Base-by-base conservation (phyloP, 2,888 invertebrate species). In the Tenthredo distinguenda region DNA sequence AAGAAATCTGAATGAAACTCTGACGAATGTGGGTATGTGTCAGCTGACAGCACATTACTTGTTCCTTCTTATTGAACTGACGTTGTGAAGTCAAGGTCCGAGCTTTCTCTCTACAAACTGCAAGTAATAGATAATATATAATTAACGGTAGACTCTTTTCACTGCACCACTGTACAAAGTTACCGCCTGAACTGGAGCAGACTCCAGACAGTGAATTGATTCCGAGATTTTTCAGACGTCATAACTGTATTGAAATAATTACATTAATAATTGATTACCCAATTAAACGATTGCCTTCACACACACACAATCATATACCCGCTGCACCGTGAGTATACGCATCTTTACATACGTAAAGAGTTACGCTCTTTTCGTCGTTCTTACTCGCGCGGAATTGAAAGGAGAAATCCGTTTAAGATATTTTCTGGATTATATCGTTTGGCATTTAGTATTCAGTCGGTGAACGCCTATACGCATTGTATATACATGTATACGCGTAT, bases 341-440 rank as follows among this genome's bases (percentile, higher is more conserved):
- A n/a, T n/a, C n/a, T n/a, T n/a, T n/a, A n/a, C n/a, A n/a, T n/a
- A n/a, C n/a, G n/a, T n/a, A n/a, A n/a, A n/a, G n/a, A n/a, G n/a
- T n/a, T 21, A 31, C 43, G 9, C 34, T 37, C 15, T 74, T 43
- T 74, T 31, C 74, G n/a, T 40, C 12, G 43, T 74, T 40, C 47
- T 15, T 47, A 77, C 55, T 50, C 55, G 18, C 34, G 31, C 55
- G 18, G 47, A 55, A 77, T 34, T 50, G 77, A 77, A 77, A 77
- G 77, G 77, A 77, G 77, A 77, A 77, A 77, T 77, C 77, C 77
- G 31, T 55, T 77, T 55, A 34, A 77, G 77, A 77, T 77, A 50
- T 77, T 50, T 77, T 55, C 50, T 55, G 77, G 18, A 77, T 77
- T 50, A 34, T 77, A 55, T 55, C 50, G 31, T 77, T 34, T 15